These are phyloP conservation scores for Micronycteris hirsuta DNA, from an alignment of 2,113 vertebrate species.

Conservation along the genomic window DNA sequence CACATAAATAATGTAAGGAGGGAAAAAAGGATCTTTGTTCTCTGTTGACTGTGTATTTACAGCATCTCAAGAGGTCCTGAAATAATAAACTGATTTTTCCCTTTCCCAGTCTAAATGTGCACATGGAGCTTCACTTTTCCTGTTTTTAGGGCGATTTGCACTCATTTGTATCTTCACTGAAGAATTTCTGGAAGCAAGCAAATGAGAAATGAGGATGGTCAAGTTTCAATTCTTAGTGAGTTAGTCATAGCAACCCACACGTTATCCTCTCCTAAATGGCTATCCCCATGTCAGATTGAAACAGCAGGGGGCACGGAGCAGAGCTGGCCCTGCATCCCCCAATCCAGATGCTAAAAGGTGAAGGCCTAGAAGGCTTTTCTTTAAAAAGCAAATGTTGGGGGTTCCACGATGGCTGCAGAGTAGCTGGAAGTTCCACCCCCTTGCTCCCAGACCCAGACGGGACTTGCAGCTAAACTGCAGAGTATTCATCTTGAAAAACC, in stretches of 20 bases:
- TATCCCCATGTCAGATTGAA: background rate
- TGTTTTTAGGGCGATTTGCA: slow-evolving; percentile 58
- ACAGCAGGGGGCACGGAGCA: background rate
- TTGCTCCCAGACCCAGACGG: too few relatives aligned
- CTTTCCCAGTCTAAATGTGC: slow-evolving; percentile 53
- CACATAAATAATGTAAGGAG: slow-evolving; percentile 74
- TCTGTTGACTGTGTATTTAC: slow-evolving; percentile 71
- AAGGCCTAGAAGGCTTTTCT: background rate
- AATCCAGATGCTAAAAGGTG: slow-evolving; percentile 4
- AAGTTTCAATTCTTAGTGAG: slow-evolving; percentile 30
- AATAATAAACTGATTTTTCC: slow-evolving; percentile 73
- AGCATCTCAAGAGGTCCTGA: slow-evolving; percentile 72
- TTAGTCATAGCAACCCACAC: background rate
- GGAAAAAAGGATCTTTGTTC: slow-evolving; percentile 71
- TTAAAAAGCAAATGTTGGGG: background rate
- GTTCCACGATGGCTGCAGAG: too few relatives aligned
- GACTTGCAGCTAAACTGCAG: too few relatives aligned
- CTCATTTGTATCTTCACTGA: slow-evolving; percentile 21
- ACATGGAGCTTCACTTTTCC: slow-evolving; percentile 63
- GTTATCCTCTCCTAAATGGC: background rate
- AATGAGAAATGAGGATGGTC: background rate
- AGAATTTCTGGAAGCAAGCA: slow-evolving; percentile 53
- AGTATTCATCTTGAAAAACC: too few relatives aligned
- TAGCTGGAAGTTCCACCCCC: too few relatives aligned
- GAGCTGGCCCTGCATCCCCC: background rate